Conservation (phyloP, 2,797 vertebrate genomes). For the Caiman crocodilus region DNA sequence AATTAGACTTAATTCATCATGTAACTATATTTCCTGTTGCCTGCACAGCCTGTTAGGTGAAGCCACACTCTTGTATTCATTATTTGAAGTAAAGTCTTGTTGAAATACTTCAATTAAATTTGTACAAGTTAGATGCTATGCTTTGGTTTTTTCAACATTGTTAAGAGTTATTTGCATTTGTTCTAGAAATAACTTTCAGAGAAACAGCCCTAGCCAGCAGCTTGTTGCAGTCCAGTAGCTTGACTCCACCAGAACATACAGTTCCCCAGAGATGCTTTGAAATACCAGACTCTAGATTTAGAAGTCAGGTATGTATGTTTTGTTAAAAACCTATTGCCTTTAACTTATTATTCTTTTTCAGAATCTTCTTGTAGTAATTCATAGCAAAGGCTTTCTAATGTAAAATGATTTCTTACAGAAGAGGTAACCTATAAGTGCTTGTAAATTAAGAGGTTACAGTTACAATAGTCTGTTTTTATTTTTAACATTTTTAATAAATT, state of each 20-base stretch:
- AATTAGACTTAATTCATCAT: not conserved
- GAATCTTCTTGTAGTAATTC: not conserved
- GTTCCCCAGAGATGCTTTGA: conserved; percentile 83
- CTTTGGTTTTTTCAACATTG: conserved; percentile 5
- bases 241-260: conserved; percentile 84
- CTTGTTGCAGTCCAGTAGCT: conserved; percentile 77
- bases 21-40: not conserved
- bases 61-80: not conserved
- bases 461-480: not conserved
- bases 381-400: not conserved
- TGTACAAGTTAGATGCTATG: not conserved
- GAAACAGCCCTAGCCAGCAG: conserved; percentile 86
- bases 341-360: not conserved
- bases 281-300: conserved; percentile 76
- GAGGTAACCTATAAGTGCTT: no score
- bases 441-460: not conserved
- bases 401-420: no score
- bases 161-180: conserved; percentile 54
- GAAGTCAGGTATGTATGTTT: conserved; percentile 77
- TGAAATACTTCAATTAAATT: not conserved
- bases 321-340: not conserved
- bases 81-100: not conserved
- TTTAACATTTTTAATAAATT: not conserved
- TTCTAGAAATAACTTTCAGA: conserved; percentile 87
- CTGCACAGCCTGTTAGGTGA: not conserved